These are phyloP conservation scores for Dendrophyllia cribrosa DNA, from an alignment of 64 coral and sea anemone species.

Conservation along the genomic window DNA sequence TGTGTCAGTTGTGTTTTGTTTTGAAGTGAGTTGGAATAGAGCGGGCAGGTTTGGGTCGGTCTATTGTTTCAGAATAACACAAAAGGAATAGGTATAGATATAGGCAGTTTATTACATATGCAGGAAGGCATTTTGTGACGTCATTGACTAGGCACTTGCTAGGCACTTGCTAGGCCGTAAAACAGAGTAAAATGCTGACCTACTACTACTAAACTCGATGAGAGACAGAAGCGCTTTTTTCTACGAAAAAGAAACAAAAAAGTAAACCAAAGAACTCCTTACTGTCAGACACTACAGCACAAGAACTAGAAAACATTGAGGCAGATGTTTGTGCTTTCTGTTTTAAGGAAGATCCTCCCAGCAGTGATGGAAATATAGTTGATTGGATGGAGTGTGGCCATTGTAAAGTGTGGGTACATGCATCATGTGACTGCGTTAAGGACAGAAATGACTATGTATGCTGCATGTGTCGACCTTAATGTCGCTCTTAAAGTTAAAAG, in stretches of 20 bases:
- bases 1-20: no score
- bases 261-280: not conserved
- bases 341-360: not conserved
- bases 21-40: no score
- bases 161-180: no score
- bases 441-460: not conserved
- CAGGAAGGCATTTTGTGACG: no score
- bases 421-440: not conserved
- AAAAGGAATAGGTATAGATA: no score
- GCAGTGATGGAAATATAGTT: not conserved
- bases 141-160: no score
- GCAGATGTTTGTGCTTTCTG: constrained; percentile 12
- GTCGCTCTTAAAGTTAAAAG: constrained; percentile 19
- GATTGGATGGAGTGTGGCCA: not conserved
- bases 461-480: not conserved
- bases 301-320: not conserved
- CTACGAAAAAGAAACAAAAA: not conserved
- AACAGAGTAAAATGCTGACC: no score
- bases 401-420: not conserved
- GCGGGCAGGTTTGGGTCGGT: no score
- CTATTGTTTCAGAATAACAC: no score
- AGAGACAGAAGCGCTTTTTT: not conserved
- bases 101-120: no score
- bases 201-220: not conserved
- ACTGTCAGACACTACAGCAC: not conserved